Base-by-base conservation (phyloP, 2,888 invertebrate genomes). In the Oeneis ivallda region DNA sequence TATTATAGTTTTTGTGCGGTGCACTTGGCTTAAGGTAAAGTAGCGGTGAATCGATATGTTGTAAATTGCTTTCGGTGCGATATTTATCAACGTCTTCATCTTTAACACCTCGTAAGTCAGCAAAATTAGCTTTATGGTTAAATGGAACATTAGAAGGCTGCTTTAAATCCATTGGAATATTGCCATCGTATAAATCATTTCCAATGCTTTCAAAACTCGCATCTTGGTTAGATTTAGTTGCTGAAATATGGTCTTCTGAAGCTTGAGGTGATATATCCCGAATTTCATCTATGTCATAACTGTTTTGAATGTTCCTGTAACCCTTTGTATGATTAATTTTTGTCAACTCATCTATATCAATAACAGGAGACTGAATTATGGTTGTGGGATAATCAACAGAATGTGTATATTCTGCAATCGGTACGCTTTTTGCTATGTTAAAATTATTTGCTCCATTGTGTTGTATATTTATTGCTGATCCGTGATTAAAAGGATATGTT, bases 351-450 rank as follows among this genome's bases (percentile, higher is more conserved):
- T 92, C 91, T 50, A 95, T 84, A 75, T 95, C 95, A 63, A 94
- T 90, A n/a, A 94, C 76, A 17, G 95, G 94, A 15, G 96, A 94
- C 74, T 95, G 94, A 65, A 95, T 93, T 62, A 94, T 92, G 71
- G 95, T 94, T 50, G 95, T 93, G 10, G 96, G 95, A 81, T 95
- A 95, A 72, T 95, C 95, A 50, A 96, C 91, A 1, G 95, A 94
- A 50, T 95, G 94, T 0, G 95, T 89, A 75, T 93, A 95, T 76
- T 95, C 94, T 3, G 93, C 94, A 7, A 96, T 74, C 50, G 94
- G 94, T 61, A 96, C 89, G 76, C 95, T 95, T 75, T 94, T 93
- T 56, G 93, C 83, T 26, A 95, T 85, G 74, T 94, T 92, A 10
- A 94, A 85, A 71, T 91, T 88, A 62, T 81, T 83, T 11, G 78